Evolutionary conservation across 2,888 invertebrate genomes (phyloP), one percentile per base, ranked within the genome.

Genomic region (Ochropacha duplaris): DNA sequence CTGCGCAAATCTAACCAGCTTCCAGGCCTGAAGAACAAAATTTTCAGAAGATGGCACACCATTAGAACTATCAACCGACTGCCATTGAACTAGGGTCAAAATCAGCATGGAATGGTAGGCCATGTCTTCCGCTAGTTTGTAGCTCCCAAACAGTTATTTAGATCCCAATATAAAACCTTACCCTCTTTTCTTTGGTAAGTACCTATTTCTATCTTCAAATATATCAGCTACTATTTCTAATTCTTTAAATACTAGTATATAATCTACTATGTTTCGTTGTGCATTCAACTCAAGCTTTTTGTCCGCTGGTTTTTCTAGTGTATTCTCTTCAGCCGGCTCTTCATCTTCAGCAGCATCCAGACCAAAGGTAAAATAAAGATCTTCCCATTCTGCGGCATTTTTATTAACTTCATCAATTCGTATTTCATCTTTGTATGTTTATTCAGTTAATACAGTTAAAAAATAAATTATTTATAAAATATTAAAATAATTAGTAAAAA

Each of bases 321-420:
- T 44, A 52, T 5, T 24, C 49, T 24, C 22, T 26, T 19, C 19
- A 54, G 19, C 24, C 31, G 19, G 4, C 54, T 61, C 54, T 61
- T 63, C 52, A 61, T 58, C 36, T 63, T 63, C 44, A 61, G 22
- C 4, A 59, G 55, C 54, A 63, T 63, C 57, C 49, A 63, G 54
- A 59, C 57, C 22, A 61, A 57, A 5, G 61, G 63, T 4, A 61
- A 34, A 44, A 61, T 57, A 2, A 61, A 44, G 3, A 61, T 52
- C 12, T 59, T 58, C 9, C 59, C 58, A 54, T 59, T 57, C 24
- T 60, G 50, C 11, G 52, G 54, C 28, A 60, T 54, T 19, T 50
- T 52, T 22, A 49, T 56, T 19, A 54, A 56, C 11, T 49, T 49
- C 55, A 58, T 44, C 49, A 49, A 57, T 19, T 44, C 44, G 44